These are phyloP conservation scores for Pollenia griseotomentosa DNA, from an alignment of 2,888 invertebrate species.

Conservation along the genomic window DNA sequence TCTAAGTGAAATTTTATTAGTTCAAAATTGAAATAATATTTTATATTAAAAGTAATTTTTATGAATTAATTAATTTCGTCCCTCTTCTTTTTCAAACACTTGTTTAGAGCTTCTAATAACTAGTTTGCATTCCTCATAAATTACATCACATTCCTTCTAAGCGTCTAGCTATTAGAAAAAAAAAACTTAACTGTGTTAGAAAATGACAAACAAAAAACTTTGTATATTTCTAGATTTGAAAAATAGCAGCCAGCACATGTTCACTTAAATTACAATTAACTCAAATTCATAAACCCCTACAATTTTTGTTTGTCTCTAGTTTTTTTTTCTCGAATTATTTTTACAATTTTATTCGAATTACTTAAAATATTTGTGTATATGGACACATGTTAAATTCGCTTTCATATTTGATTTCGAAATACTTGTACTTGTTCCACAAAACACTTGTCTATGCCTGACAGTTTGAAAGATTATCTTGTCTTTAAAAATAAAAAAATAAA, in stretches of 20 bases:
- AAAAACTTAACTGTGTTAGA: constrained; percentile 17
- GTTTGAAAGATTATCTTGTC: constrained; percentile 57
- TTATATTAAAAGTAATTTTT: neutral
- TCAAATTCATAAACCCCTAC: constrained; percentile 55
- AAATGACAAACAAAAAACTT: constrained; percentile 18
- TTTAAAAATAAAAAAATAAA: constrained; percentile 11
- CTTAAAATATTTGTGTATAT: constrained; percentile 43
- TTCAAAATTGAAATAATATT: neutral
- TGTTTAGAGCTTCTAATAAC: constrained; percentile 40
- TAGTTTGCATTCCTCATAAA: constrained; percentile 53
- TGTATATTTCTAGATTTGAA: constrained; percentile 1
- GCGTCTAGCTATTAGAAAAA: constrained; percentile 6
- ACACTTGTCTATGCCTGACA: constrained; percentile 63
- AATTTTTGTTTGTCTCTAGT: constrained; percentile 27
- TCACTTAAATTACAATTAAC: constrained; percentile 18
- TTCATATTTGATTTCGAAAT: constrained; percentile 47
- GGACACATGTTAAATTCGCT: constrained; percentile 54
- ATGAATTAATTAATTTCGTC: neutral
- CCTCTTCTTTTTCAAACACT: neutral
- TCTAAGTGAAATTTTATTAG: neutral
- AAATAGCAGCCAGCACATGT: constrained; percentile 54
- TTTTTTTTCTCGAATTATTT: constrained; percentile 2
- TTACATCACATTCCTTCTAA: constrained; percentile 62
- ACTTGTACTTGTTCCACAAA: constrained; percentile 59
- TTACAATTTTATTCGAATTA: constrained; percentile 43